A percentile compares a stretch with the other conserved stretches of the same genome.
Conservation (phyloP, 2,113 vertebrate species). For the Echinops telfairi region DNA sequence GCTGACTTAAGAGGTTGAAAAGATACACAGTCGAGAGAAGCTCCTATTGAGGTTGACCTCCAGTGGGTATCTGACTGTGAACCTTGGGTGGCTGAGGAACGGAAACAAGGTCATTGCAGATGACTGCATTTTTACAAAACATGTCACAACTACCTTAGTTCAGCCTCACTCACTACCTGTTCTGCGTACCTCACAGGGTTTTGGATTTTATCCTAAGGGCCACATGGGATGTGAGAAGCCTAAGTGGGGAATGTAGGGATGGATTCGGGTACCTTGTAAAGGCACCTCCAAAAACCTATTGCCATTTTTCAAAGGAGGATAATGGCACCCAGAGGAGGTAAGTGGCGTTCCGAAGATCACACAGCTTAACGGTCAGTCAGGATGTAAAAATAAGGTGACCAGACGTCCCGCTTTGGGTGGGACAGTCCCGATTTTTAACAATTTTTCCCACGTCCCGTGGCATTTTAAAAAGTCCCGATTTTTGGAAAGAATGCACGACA, state of each 20-base stretch:
- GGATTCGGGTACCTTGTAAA: background rate
- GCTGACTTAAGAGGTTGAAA: background rate
- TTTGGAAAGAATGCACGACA: too few species aligned
- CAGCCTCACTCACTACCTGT: background rate
- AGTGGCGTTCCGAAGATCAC: background rate
- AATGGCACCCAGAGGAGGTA: background rate
- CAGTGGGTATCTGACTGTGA: too few species aligned
- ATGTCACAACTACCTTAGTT: background rate
- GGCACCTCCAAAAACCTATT: background rate
- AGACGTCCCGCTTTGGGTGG: too few species aligned
- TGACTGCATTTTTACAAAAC: background rate
- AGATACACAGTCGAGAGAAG: too few species aligned
- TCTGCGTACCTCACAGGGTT: background rate
- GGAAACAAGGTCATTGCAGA: background rate
- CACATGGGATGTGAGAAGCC: background rate
- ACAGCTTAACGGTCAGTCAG: background rate
- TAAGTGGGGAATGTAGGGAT: background rate
- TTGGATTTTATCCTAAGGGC: background rate
- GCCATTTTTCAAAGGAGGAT: background rate
- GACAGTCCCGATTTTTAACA: too few species aligned
- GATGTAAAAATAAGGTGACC: background rate
- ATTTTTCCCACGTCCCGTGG: too few species aligned
- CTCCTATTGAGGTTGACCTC: too few species aligned
- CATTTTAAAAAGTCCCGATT: too few species aligned
- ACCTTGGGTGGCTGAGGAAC: too few species aligned